Base-by-base conservation (phyloP, 2,888 invertebrate species). In the Cylindroiulus punctatus region DNA sequence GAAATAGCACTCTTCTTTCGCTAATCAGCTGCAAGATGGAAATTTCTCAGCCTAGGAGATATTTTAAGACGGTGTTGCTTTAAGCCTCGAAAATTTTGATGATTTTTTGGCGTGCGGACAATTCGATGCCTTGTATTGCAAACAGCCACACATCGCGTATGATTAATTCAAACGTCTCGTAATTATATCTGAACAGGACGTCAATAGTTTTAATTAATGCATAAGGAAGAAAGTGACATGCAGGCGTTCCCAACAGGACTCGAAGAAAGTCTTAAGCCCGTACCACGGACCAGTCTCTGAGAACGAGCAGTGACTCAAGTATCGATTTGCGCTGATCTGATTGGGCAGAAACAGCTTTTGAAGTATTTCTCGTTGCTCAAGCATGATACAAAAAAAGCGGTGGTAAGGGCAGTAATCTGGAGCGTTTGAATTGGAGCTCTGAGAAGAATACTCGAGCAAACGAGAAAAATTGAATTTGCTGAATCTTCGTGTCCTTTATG, bases 171-270 rank as follows among this genome's bases (percentile, higher is more conserved):
- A 65, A 65, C 65, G 7, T 2, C 65, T 26, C 10, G 65, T 7
- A 65, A 65, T 65, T 65, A 65, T 7, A 26, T 65, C 8, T 12
- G 65, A 26, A 12, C 65, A 65, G 65, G 26, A 65, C 0, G 65
- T 12, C 65, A 65, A 65, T 65, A 65, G 65, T 65, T 65, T 65
- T 65, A 65, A 65, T 26, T 65, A 65, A 65, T 65, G 26, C 30
- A 65, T 65, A 22, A 65, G 65, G 30, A 12, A 22, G 65, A 65
- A 26, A 65, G 65, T 26, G 65, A 65, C 65, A 26, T 10, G 65
- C 26, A 65, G n/a, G n/a, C n/a, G n/a, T n/a, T 26, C 65, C 26
- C 26, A 26, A 65, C 26, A 65, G 65, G 14, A 10, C 65, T 65
- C 26, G 26, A n/a, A 57, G n/a, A n/a, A 57, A 65, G n/a, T 47